Conservation (phyloP, 2,888 invertebrate species). For the Apoderus coryli region DNA sequence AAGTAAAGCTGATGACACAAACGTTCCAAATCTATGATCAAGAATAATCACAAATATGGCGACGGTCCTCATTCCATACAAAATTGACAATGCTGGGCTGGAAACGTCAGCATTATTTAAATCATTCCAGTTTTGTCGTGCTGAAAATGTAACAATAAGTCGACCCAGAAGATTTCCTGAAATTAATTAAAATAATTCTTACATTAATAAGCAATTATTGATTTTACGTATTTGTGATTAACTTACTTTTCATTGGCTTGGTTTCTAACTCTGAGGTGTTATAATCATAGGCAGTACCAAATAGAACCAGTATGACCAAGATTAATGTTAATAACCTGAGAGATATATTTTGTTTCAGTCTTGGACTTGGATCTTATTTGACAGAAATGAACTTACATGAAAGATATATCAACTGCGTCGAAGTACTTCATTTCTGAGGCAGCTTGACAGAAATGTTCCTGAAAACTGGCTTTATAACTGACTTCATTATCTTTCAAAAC, state of each 20-base stretch:
- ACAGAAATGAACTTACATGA: constrained; percentile 32
- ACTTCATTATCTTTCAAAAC: constrained; percentile 21
- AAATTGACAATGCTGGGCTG: constrained; percentile 33
- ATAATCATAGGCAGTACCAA: constrained; percentile 28
- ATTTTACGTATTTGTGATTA: no score
- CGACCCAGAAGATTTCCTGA: constrained; percentile 14
- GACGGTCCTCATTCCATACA: constrained; percentile 44
- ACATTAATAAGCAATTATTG: no score
- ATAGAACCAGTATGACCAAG: constrained; percentile 24
- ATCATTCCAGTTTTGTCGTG: constrained; percentile 28
- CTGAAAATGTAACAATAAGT: constrained; percentile 26
- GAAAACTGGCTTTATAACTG: constrained; percentile 22
- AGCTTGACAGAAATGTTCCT: constrained; percentile 24
- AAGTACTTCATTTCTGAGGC: constrained; percentile 21
- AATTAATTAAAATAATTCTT: no score
- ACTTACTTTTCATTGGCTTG: constrained; percentile 23
- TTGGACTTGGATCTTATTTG: no score
- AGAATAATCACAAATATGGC: constrained; percentile 41
- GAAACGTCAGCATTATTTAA: constrained; percentile 32
- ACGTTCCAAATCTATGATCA: constrained; percentile 41
- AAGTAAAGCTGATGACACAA: constrained; percentile 38
- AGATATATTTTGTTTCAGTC: no score
- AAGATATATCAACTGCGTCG: constrained; percentile 26
- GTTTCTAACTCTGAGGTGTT: constrained; percentile 13
- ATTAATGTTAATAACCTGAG: constrained; percentile 25